Base-by-base conservation (phyloP, 2,113 vertebrate species). In the Ceyx cyanopectus region DNA sequence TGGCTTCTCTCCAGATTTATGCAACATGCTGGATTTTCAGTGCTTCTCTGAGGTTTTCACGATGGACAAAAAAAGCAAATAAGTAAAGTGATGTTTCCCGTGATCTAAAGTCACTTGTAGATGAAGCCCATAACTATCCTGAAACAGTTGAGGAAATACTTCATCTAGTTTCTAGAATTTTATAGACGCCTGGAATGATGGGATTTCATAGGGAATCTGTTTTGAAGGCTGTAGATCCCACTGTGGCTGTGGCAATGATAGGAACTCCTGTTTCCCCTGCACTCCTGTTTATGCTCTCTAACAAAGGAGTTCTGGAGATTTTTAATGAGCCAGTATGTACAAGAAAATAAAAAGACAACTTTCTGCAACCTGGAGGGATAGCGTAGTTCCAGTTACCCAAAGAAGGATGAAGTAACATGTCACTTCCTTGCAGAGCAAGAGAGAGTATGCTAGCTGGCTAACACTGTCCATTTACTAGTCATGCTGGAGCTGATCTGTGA, bases 1-100 rank as follows among this genome's bases (percentile, higher is more conserved):
- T 89, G 77, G 86, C 32, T 76, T 78, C 69, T 61, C 34, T 90
- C 86, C 86, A 87, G 30, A 17, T 94, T 73, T 84, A 81, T 89
- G 74, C 77, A 87, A 63, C 1, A 0, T 78, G 27, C n/a, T 75
- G 29, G 7, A 67, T 86, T 94, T 92, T 45, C 23, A 26, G 45
- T 61, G 6, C 41, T 79, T 67, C 50, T 62, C 41, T 54, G 37
- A 72, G 30, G 10, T 65, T 83, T 86, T 45, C 27, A 32, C 13
- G 45, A 7, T 7, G 68, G 62, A 12, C 7, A 40, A 40, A 85
- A 77, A 81, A 88, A 72, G 5, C 16, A 86, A 69, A 61, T n/a
- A 30, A 37, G 20, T 7, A 18, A 81, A 78, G 20, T 5, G 10
- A 3, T 68, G 14, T 88, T 94, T 84, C n/a, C 17, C 23, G 78